A percentile compares a stretch with the other conserved stretches of the same genome.
These are phyloP conservation scores for Plutomurus gul DNA, from an alignment of 1,140 invertebrate species.

Conservation along the genomic window DNA sequence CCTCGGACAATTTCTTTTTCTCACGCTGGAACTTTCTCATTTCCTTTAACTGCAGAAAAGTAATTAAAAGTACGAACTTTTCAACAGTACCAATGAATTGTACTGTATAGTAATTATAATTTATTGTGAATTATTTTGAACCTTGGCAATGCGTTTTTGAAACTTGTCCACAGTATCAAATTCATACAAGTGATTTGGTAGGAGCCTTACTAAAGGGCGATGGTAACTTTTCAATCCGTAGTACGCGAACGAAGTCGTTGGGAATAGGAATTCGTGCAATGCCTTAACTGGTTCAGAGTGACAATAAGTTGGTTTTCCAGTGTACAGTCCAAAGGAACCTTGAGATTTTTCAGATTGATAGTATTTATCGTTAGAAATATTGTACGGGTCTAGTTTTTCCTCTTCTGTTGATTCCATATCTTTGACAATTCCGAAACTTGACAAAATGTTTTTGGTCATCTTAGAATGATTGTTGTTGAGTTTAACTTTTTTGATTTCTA, in stretches of 20 bases:
- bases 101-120: too few relatives aligned
- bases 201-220: constrained; percentile 83
- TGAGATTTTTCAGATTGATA: constrained; percentile 86
- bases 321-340: constrained; percentile 75
- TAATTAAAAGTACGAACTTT: too few relatives aligned
- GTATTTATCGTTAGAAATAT: constrained; percentile 96
- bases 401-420: constrained; percentile 62
- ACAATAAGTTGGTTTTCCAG: constrained; percentile 64
- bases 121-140: too few relatives aligned
- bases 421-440: not conserved
- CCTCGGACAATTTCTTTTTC: constrained; percentile 79
- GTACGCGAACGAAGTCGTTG: constrained; percentile 67
- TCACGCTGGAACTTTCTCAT: constrained; percentile 87
- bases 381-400: constrained; percentile 90
- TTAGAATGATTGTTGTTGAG: not conserved
- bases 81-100: too few relatives aligned
- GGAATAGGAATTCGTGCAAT: constrained; percentile 90
- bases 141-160: not conserved
- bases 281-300: constrained; percentile 97
- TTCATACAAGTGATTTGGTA: constrained; percentile 65
- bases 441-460: not conserved
- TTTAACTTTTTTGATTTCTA: not conserved
- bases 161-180: constrained; percentile 66
- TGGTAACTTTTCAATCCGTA: constrained; percentile 83
- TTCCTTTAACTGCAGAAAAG: too few relatives aligned